phyloP scores from a whole-genome alignment of 2,888 invertebrate species.

The Heteromurus nitidus region DNA sequence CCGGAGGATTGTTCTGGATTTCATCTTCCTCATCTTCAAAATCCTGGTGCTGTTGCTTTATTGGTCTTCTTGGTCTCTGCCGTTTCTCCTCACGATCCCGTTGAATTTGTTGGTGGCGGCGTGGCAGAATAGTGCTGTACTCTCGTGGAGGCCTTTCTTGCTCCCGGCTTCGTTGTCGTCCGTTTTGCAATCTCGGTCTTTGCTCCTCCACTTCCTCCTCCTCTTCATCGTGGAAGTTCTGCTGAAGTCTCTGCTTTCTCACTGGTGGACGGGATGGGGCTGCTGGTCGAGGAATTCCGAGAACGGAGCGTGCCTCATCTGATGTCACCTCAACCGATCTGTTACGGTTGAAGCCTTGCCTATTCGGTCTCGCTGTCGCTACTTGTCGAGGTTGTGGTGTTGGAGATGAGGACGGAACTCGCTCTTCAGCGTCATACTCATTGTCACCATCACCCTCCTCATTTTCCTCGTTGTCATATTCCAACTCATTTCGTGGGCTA shows the following conservation, averaged over 20 bases:
- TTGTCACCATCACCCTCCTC: slow-evolving; percentile 33
- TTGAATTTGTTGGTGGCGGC: slow-evolving; percentile 12
- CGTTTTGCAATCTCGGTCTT: slow-evolving; percentile 6
- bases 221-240: slow-evolving; percentile 17
- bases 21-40: slow-evolving; percentile 34
- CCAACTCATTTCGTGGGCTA: slow-evolving; percentile 11
- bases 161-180: slow-evolving; percentile 8
- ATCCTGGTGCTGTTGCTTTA: background rate
- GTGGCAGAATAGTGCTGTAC: slow-evolving; percentile 8
- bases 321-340: slow-evolving; percentile 67
- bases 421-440: slow-evolving; percentile 27
- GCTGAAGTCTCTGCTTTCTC: slow-evolving; percentile 16
- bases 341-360: slow-evolving; percentile 40
- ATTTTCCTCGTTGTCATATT: slow-evolving; percentile 27
- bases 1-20: background rate
- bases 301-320: slow-evolving; percentile 68
- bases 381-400: background rate
- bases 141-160: slow-evolving; percentile 4
- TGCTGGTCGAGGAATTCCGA: slow-evolving; percentile 66
- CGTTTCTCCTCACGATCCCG: background rate
- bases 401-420: background rate
- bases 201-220: slow-evolving; percentile 42
- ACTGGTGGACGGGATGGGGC: slow-evolving; percentile 20
- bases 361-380: background rate
- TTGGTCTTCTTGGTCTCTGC: slow-evolving; percentile 10